Base-by-base conservation (phyloP, 2,888 invertebrate genomes). In the Phrixothrix hirtus region DNA sequence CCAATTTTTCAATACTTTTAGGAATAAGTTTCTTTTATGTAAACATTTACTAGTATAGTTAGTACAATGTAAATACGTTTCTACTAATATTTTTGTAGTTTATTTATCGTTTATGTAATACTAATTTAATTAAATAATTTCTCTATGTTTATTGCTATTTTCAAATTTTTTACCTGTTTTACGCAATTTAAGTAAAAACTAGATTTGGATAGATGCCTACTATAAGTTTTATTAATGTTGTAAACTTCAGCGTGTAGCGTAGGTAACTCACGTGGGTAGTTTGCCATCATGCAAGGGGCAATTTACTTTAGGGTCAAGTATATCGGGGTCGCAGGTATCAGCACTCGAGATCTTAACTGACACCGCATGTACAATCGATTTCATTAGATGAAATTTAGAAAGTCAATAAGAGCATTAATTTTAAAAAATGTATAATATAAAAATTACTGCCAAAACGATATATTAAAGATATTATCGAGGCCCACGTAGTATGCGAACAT, bases 361-460 rank as follows among this genome's bases (percentile, higher is more conserved):
- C 70, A 64, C 63, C 63, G 65, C 66, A 67, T 63, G 66, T 63
- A 61, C 67, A 70, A 70, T 70, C 69, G 70, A 70, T 71, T 69
- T 64, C 62, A 64, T 62, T 64, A 62, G 64, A 68, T 63, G 64
- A 67, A 69, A 65, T 60, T 55, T 52, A 53, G 55, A 58, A 56
- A 52, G 47, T 51, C 49, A 51, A 55, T 47, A 57, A 57, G 35
- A 30, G 21, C 32, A 36, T 55, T 51, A 41, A 38, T 49, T 27
- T 47, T 39, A 13, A 34, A 26, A 21, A 16, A 12, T 14, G 38
- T 27, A 26, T 25, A 3, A 5, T 21, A 21, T 21, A 5, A 21
- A 21, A 21, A 21, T 21, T 21, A 7, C 7, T 21, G 21, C 21
- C 21, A 21, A n/a, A n/a, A n/a, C n/a, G n/a, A n/a, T n/a, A n/a